Conservation (phyloP, 2,888 invertebrate genomes). For the Helleia helle region DNA sequence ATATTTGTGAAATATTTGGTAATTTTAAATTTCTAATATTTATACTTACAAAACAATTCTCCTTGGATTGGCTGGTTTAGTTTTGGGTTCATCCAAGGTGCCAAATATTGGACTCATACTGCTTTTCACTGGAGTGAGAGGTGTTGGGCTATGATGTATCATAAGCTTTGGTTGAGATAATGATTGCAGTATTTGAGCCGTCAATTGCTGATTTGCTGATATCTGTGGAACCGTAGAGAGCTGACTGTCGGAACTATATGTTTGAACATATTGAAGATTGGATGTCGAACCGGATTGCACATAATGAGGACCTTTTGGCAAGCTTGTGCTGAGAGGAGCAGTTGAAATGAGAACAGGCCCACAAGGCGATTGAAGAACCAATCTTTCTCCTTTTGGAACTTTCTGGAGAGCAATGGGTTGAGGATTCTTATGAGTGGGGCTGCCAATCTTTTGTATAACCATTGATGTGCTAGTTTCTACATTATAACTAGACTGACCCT, state of each 20-base stretch:
- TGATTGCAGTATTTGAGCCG: slow-evolving; percentile 77
- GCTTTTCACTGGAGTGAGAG: slow-evolving; percentile 27
- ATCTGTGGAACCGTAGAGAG: slow-evolving; percentile 60
- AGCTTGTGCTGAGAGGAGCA: slow-evolving; percentile 47
- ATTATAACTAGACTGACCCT: slow-evolving; percentile 44
- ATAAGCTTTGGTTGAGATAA: slow-evolving; percentile 60
- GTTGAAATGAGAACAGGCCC: slow-evolving; percentile 61
- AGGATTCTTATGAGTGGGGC: slow-evolving; percentile 51
- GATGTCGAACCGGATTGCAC: slow-evolving; percentile 62
- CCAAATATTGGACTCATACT: slow-evolving; percentile 29
- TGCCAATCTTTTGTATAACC: slow-evolving; percentile 63
- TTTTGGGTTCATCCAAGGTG: slow-evolving; percentile 38
- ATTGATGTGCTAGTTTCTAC: slow-evolving; percentile 53
- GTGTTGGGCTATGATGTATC: slow-evolving; percentile 39
- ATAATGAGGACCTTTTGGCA: slow-evolving; percentile 65
- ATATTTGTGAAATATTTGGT: neutral
- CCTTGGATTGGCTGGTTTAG: slow-evolving; percentile 48
- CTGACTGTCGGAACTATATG: slow-evolving; percentile 52
- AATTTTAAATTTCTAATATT: slow-evolving; percentile 3
- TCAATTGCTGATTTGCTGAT: slow-evolving; percentile 75
- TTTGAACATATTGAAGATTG: slow-evolving; percentile 58
- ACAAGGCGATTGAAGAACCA: slow-evolving; percentile 60
- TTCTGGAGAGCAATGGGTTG: slow-evolving; percentile 42
- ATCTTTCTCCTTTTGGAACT: slow-evolving; percentile 53
- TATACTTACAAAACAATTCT: slow-evolving; percentile 61